Evolutionary conservation across 2,797 vertebrate species (phyloP), one percentile per base, ranked within the genome.

Genomic region (Tragelaphus oryx): DNA sequence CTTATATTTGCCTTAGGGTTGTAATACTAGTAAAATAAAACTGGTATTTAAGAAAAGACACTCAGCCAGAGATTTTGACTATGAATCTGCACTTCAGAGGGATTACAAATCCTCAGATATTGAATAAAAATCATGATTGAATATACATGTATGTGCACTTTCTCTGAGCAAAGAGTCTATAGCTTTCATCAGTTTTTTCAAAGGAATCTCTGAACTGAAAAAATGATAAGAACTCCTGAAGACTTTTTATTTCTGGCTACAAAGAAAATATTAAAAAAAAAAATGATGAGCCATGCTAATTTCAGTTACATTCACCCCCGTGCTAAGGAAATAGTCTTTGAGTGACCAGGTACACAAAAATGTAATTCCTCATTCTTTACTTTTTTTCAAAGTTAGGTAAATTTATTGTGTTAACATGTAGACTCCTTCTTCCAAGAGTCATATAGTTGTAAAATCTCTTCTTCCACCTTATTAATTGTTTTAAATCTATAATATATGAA

Each of bases 141-240:
- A 92, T 92, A 62, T 50, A 62, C 18, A 89, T 3, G 2, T 33
- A 87, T 57, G 11, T 60, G 44, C 6, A 52, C 24, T 68, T 95
- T 79, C 92, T 54, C 55, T 62, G 33, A 96, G 65, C 57, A 92
- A 96, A 87, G 14, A 7, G 10, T 74, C 30, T 33, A 90, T 4
- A 94, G 50, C 87, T 94, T 97, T 93, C 60, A 95, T 96, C 52
- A 24, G 52, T 76, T 52, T 76, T 95, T 94, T 89, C 87, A 97
- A 96, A 87, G 54, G 41, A 78, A 85, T 95, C 57, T 97, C 52
- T 94, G 79, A 93, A 96, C 59, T 94, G 74, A 60, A 79, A 93
- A 91, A 91, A 30, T 24, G 6, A 33, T 86, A 76, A 94, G 41
- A 89, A 82, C 46, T 8, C 6, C 44, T 52, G 20, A 75, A n/a